Percentiles rank a stretch among this genome's conserved stretches.
Evolutionary conservation across 2,113 vertebrate species (phyloP).

Genomic region (Hyaena hyaena): DNA sequence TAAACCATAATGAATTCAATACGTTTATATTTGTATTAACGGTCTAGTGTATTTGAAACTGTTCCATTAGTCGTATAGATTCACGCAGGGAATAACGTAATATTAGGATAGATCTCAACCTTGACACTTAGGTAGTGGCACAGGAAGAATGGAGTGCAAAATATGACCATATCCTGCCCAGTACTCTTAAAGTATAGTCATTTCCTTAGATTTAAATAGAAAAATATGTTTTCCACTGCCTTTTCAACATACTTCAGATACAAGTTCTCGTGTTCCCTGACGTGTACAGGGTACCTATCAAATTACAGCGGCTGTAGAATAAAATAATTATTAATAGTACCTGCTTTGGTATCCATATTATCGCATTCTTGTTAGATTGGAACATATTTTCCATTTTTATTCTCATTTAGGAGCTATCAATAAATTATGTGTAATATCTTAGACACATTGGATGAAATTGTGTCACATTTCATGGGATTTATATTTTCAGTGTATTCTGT

Average conservation of each 20-base stretch:
- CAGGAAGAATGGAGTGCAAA: not conserved
- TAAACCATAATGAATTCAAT: constrained; percentile 23
- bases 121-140: not conserved
- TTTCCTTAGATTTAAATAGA: not conserved
- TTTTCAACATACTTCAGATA: not conserved
- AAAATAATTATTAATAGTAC: constrained; percentile 34
- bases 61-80: not conserved
- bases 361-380: constrained; percentile 2
- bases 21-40: not conserved
- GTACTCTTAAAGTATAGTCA: not conserved
- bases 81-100: not conserved
- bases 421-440: constrained; percentile 46
- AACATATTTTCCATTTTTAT: not conserved
- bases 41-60: not conserved
- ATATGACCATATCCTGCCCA: not conserved
- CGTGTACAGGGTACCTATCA: not conserved
- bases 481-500: constrained; percentile 10
- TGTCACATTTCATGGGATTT: not conserved
- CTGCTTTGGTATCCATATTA: not conserved
- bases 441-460: not conserved
- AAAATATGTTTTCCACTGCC: not conserved
- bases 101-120: not conserved
- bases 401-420: constrained; percentile 43
- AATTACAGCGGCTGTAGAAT: not conserved
- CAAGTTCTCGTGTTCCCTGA: not conserved